phyloP scores from a whole-genome alignment of 1,140 invertebrate genomes.

The Magallana gigas region DNA sequence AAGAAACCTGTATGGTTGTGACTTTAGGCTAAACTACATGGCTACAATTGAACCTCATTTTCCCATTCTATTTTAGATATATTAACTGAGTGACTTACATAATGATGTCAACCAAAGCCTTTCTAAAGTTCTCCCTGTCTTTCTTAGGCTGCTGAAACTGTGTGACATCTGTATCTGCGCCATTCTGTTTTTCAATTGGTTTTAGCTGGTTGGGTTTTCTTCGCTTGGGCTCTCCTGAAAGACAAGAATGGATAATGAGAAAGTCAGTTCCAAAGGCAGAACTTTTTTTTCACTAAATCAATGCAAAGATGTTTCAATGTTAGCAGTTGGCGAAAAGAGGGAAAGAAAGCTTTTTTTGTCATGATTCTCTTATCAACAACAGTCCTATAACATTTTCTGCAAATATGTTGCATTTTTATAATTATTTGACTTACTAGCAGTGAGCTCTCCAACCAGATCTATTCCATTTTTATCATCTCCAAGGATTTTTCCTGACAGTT shows the following conservation, averaged over 20 bases:
- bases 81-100: slow-evolving; percentile 76
- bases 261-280: too few relatives aligned
- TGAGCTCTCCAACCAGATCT: slow-evolving; percentile 75
- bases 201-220: slow-evolving; percentile 71
- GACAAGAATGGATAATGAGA: background rate
- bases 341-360: too few relatives aligned
- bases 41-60: too few relatives aligned
- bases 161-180: slow-evolving; percentile 62
- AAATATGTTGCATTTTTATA: too few relatives aligned
- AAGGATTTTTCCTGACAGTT: slow-evolving; percentile 67
- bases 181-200: slow-evolving; percentile 70
- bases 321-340: too few relatives aligned
- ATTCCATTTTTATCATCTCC: slow-evolving; percentile 69
- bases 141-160: slow-evolving; percentile 82
- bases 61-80: too few relatives aligned
- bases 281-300: too few relatives aligned
- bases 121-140: slow-evolving; percentile 90
- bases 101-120: slow-evolving; percentile 87
- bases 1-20: too few relatives aligned
- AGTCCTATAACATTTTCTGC: too few relatives aligned
- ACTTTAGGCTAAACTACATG: too few relatives aligned
- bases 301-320: too few relatives aligned
- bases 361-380: too few relatives aligned
- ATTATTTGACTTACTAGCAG: slow-evolving; percentile 70
- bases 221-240: slow-evolving; percentile 66